Conservation (phyloP, 2,888 invertebrate species). For the Polymixis flavicincta region DNA sequence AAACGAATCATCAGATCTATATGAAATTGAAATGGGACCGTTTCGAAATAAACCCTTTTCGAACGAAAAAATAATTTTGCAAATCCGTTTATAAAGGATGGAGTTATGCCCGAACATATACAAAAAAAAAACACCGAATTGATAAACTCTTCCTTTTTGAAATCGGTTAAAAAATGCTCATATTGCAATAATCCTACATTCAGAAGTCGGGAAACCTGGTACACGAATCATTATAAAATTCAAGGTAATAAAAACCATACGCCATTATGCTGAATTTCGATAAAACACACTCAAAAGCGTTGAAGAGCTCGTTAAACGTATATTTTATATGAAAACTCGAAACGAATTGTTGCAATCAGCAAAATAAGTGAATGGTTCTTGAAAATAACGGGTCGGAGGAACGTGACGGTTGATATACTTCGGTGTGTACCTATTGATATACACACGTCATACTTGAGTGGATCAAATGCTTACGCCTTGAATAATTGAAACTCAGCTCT, state of each 20-base stretch:
- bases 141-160: too few species aligned
- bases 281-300: slow-evolving; percentile 50
- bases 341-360: slow-evolving; percentile 58
- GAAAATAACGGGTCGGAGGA: slow-evolving; percentile 49
- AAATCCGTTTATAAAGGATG: too few species aligned
- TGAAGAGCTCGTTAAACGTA: slow-evolving; percentile 56
- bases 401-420: slow-evolving; percentile 55
- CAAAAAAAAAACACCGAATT: too few species aligned
- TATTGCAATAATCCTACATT: background rate
- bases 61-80: too few species aligned
- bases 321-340: slow-evolving; percentile 55
- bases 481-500: slow-evolving; percentile 15
- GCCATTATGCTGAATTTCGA: slow-evolving; percentile 42
- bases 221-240: slow-evolving; percentile 28
- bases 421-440: slow-evolving; percentile 20
- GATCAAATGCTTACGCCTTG: slow-evolving; percentile 3
- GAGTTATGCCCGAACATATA: too few species aligned
- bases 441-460: background rate
- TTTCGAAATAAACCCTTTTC: too few species aligned
- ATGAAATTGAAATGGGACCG: too few species aligned
- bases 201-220: background rate
- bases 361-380: slow-evolving; percentile 62
- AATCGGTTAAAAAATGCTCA: background rate
- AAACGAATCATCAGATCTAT: too few species aligned
- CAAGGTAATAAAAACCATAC: slow-evolving; percentile 24